Base-by-base conservation (phyloP, 1,140 invertebrate genomes). In the Neodiprion virginianus region DNA sequence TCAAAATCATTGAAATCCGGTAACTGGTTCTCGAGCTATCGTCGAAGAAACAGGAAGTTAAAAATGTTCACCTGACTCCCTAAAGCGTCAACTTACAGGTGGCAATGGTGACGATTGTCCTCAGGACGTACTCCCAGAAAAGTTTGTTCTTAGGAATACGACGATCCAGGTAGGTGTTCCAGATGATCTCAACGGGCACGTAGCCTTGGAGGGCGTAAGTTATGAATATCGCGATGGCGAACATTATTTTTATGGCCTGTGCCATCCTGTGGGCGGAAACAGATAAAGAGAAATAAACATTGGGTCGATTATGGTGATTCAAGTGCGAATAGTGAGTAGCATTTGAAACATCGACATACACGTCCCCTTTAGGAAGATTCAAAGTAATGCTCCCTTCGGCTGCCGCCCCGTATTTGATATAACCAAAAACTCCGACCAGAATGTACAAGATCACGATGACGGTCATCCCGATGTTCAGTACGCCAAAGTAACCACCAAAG, bases 181-280 rank as follows among this genome's bases (percentile, higher is more conserved):
- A 98, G 40, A 97, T 89, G 50, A 99, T 97, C 76, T 95, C 93
- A 11, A 98, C 93, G 0, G 97, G 96, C 1, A 99, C 97, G 87
- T 97, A 99, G 67, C 96, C 94, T 88, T 99, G 97, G n/a, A 99
- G 88, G 2, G 94, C 95, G 88, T 97, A 98, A 0, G 95, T 95
- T 71, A 98, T 94, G 85, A 96, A 97, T 49, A 97, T 96, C 1
- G 96, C 95, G 1, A 97, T 79, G 0, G 95, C 94, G 84, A 97
- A 97, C 84, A 96, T 93, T 1, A 96, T 86, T 80, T 94, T 94
- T n/a, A 96, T 94, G 48, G 90, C 88, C 79, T 95, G 91, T 14
- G 96, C 93, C 77, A 96, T 88, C 68, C 96, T 97, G 88, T 40
- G 28, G 28, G 28, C 28, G 28, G 28, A 50, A 90, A 90, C 77